Evolutionary conservation across 2,888 invertebrate genomes (phyloP), one percentile per base, ranked within the genome.

Genomic region (Caenorhabditis sinica): DNA sequence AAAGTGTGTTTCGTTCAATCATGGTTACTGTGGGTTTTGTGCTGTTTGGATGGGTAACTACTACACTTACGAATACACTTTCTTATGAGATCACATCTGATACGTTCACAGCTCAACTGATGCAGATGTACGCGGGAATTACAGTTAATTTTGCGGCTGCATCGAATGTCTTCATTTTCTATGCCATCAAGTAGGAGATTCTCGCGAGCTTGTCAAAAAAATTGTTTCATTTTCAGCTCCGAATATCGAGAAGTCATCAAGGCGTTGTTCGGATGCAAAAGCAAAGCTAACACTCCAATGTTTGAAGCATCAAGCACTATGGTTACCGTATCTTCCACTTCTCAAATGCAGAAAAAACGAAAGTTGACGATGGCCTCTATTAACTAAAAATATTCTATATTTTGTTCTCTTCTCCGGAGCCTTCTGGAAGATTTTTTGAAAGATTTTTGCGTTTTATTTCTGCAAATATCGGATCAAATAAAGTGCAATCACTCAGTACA

Each of bases 61-160:
- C 87, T 0, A 83, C 85, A 9, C 40, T 79, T 9, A 61, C 83
- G 1, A 87, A 87, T 43, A 83, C 85, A 1, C 58, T 77, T n/a
- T 76, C 76, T n/a, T 77, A 81, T 33, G 33, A 58, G 15, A 60
- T 87, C 8, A 74, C 77, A 36, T 45, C 53, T 17, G 73, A 71
- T 25, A 49, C 68, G 3, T 45, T 69, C 23, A 80, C 65, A 2
- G 51, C 60, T 25, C 40, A 68, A 11, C 33, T 85, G 6, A 85
- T 87, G 58, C 85, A 86, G 49, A 84, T 84, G 81, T 87, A 85
- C 56, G 80, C 87, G 9, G 87, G 87, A 45, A 85, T 87, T n/a
- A 85, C 87, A n/a, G 87, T 87, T 15, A 87, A 87, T 65, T 76
- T 85, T 17, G 80, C 87, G 6, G 69, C 69, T 30, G 63, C 85